phyloP scores from a whole-genome alignment of 2,888 invertebrate genomes.

The Blastobasis adustella region DNA sequence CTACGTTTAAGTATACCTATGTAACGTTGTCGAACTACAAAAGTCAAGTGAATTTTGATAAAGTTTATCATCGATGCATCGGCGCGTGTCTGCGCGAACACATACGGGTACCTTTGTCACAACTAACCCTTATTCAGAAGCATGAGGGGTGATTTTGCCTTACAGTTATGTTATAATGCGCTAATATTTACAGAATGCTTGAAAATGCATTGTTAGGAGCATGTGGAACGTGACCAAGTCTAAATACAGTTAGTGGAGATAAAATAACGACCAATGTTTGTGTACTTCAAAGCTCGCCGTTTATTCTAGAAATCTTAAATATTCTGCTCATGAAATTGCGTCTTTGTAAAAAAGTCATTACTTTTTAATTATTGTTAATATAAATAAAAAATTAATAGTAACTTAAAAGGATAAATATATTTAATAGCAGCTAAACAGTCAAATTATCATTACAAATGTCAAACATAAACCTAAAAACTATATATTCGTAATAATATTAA shows the following conservation, averaged over 20 bases:
- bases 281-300: too few relatives aligned
- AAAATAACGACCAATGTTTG: slow-evolving; percentile 14
- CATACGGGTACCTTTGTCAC: slow-evolving; percentile 42
- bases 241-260: slow-evolving; percentile 30
- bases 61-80: slow-evolving; percentile 27
- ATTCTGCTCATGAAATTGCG: too few relatives aligned
- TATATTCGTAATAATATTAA: too few relatives aligned
- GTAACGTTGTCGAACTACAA: neutral
- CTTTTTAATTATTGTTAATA: too few relatives aligned
- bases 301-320: too few relatives aligned
- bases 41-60: slow-evolving; percentile 9
- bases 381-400: too few relatives aligned
- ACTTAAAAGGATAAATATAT: too few relatives aligned
- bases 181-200: slow-evolving; percentile 29
- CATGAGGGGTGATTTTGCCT: neutral
- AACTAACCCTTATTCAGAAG: slow-evolving; percentile 5
- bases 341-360: too few relatives aligned
- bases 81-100: slow-evolving; percentile 44
- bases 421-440: too few relatives aligned
- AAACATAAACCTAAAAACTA: too few relatives aligned
- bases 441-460: too few relatives aligned
- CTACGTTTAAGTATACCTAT: neutral
- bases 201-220: slow-evolving; percentile 31
- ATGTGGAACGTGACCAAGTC: slow-evolving; percentile 58
- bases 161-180: neutral